Percentiles rank a stretch among this genome's conserved stretches.
Evolutionary conservation across 2,113 vertebrate species (phyloP).

Genomic region (Falcunculus frontatus): DNA sequence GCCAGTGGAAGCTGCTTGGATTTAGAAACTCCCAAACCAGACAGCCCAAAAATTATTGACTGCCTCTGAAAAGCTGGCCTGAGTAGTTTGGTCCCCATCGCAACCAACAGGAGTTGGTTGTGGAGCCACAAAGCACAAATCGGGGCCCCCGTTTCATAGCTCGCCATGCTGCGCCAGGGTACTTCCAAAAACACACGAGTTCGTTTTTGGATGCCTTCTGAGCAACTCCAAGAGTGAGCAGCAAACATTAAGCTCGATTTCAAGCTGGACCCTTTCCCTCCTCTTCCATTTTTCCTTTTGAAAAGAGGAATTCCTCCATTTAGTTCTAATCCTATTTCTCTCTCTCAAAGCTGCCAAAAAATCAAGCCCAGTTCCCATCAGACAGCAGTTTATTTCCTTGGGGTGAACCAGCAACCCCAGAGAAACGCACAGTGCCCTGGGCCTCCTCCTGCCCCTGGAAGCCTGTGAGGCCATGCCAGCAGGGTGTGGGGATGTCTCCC

Average conservation of each 20-base stretch:
- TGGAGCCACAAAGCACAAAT: neutral
- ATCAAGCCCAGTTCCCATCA: neutral
- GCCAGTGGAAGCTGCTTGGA: neutral
- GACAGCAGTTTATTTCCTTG: neutral
- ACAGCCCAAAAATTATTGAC: neutral
- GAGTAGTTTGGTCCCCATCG: neutral
- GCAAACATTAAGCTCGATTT: neutral
- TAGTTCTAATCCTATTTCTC: slow-evolving; percentile 35
- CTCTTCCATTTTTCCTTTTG: neutral
- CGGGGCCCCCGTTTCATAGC: fast-evolving
- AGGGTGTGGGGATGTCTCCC: neutral
- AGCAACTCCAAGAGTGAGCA: neutral
- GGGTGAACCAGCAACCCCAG: neutral
- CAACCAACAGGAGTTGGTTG: neutral
- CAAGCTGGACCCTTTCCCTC: slow-evolving; percentile 2
- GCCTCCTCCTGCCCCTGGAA: neutral
- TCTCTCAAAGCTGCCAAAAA: neutral
- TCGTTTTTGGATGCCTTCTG: neutral
- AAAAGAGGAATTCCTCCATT: slow-evolving; percentile 18
- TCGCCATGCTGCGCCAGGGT: neutral
- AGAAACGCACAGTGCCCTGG: neutral
- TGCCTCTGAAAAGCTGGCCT: neutral
- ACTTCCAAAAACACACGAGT: neutral
- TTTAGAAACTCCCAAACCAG: neutral
- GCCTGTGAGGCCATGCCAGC: fast-evolving